phyloP scores from a whole-genome alignment of 1,140 invertebrate genomes.

The Paracyclopina nana region DNA sequence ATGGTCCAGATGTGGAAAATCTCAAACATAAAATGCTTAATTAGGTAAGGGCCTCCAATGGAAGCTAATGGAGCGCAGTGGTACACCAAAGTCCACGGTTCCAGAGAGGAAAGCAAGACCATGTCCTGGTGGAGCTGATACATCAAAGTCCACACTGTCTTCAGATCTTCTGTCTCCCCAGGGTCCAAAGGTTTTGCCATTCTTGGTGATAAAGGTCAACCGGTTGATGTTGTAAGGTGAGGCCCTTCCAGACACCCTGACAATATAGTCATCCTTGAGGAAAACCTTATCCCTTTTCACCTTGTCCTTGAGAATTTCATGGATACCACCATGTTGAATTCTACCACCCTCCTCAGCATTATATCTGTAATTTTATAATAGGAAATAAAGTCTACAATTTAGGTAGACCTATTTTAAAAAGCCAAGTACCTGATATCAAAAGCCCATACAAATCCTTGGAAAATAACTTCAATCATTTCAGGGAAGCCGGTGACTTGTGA shows the following conservation, averaged over 20 bases:
- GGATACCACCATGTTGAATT: slow-evolving; percentile 12
- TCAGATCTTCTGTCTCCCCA: slow-evolving; percentile 10
- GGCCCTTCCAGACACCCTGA: slow-evolving; percentile 12
- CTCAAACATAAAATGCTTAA: no score
- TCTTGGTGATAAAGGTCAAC: slow-evolving; percentile 12
- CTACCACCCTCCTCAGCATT: not conserved
- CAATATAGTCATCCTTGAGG: slow-evolving; percentile 12
- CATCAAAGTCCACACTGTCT: slow-evolving; percentile 15
- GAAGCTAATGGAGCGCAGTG: slow-evolving; percentile 10
- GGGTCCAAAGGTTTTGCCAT: slow-evolving; percentile 11
- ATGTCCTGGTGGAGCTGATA: slow-evolving; percentile 8
- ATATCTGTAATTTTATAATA: no score
- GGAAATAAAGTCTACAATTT: no score
- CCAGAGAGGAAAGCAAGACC: slow-evolving; percentile 11
- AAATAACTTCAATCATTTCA: slow-evolving; percentile 9
- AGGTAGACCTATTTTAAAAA: no score
- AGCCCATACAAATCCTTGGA: slow-evolving; percentile 16
- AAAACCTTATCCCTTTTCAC: slow-evolving; percentile 4
- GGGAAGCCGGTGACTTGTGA: slow-evolving; percentile 3
- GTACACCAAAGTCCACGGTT: slow-evolving; percentile 14
- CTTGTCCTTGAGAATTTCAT: slow-evolving; percentile 14
- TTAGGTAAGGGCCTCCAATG: slow-evolving; percentile 14
- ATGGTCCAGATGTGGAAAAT: no score
- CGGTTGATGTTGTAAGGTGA: slow-evolving; percentile 17
- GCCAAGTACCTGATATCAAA: slow-evolving; percentile 3